Evolutionary conservation across 2,113 vertebrate genomes (phyloP).

Genomic region (Nothobranchius kuhntae): DNA sequence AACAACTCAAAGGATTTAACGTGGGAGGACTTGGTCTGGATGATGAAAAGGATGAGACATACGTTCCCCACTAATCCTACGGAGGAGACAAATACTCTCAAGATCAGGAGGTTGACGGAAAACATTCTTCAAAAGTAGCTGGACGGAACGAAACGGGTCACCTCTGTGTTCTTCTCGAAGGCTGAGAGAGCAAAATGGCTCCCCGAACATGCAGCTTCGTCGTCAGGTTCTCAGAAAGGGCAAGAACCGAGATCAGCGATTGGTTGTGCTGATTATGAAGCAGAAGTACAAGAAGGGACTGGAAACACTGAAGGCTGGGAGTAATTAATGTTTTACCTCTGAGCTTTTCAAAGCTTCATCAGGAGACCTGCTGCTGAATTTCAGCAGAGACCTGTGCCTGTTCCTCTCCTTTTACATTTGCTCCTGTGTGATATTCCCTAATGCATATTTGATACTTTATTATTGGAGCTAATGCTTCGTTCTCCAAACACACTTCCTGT

Average conservation of each 20-base stretch:
- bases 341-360: constrained; percentile 70
- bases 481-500: constrained; percentile 25
- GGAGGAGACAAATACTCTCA: constrained; percentile 60
- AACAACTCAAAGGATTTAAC: constrained; percentile 78
- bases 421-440: neutral
- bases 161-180: constrained; percentile 1
- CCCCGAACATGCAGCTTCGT: constrained; percentile 27
- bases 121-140: constrained; percentile 37
- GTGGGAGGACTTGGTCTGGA: constrained; percentile 30
- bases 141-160: neutral
- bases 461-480: neutral
- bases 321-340: constrained; percentile 76
- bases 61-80: constrained; percentile 71
- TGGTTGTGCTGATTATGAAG: constrained; percentile 64
- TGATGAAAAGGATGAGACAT: constrained; percentile 60
- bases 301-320: constrained; percentile 67
- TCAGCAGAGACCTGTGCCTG: constrained; percentile 36
- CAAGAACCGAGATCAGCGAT: constrained; percentile 43
- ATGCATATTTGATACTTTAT: constrained; percentile 1
- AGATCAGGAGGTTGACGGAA: constrained; percentile 26
- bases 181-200: neutral
- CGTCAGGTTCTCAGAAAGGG: constrained; percentile 50
- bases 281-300: constrained; percentile 44
- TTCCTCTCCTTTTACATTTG: constrained; percentile 6
- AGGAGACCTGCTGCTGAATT: constrained; percentile 50